These are phyloP conservation scores for Atethmia centrago DNA, from an alignment of 2,888 invertebrate species.

Conservation along the genomic window DNA sequence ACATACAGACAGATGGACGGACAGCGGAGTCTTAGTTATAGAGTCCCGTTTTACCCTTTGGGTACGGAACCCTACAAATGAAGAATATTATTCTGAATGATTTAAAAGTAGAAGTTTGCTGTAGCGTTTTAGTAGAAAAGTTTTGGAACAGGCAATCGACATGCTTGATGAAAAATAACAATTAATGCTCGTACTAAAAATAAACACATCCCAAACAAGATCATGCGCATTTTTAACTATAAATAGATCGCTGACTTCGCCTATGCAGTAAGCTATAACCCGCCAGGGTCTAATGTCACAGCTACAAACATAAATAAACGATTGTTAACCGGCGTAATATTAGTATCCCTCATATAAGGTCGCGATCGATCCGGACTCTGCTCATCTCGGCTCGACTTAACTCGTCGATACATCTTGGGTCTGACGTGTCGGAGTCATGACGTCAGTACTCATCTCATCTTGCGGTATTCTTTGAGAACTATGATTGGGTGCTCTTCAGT, in stretches of 20 bases:
- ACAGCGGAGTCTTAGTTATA: too few species aligned
- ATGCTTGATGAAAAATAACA: too few species aligned
- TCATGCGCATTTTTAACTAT: not conserved
- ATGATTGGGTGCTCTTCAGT: not conserved
- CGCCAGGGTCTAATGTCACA: constrained; percentile 28
- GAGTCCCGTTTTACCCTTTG: too few species aligned
- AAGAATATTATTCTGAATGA: too few species aligned
- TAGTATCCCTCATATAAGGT: constrained; percentile 37
- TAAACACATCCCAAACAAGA: not conserved
- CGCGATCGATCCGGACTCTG: constrained; percentile 27
- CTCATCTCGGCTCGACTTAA: constrained; percentile 13
- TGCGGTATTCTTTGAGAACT: constrained; percentile 5
- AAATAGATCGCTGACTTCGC: not conserved
- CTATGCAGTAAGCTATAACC: not conserved
- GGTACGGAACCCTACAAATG: too few species aligned
- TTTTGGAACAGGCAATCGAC: too few species aligned
- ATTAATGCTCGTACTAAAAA: too few species aligned
- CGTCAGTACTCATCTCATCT: constrained; percentile 27
- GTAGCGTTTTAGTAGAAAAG: too few species aligned
- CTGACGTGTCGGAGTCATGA: constrained; percentile 16
- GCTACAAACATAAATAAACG: constrained; percentile 24
- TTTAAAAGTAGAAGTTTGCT: too few species aligned
- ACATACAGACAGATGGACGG: too few species aligned
- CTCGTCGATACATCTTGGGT: constrained; percentile 1
- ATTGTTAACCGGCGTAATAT: constrained; percentile 26